A percentile compares a stretch with the other conserved stretches of the same genome.
phyloP scores from a whole-genome alignment of 2,888 invertebrate genomes.

The Xanthorhoe spadicearia region DNA sequence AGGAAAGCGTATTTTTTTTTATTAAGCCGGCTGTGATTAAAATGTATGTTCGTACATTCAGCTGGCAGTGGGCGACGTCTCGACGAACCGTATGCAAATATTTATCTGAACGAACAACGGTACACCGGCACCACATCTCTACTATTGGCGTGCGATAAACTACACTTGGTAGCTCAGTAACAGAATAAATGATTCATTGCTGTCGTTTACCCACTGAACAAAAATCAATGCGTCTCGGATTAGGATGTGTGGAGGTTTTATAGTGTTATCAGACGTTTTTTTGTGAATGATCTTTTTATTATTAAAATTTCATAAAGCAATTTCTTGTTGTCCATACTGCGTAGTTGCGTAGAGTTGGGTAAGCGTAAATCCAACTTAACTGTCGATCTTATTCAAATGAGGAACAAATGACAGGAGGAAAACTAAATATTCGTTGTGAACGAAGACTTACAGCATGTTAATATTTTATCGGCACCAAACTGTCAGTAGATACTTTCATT shows the following conservation, averaged over 20 bases:
- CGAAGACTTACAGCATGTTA: background rate
- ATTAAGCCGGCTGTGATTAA: slow-evolving; percentile 43
- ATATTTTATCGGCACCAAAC: background rate
- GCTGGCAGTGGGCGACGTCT: slow-evolving; percentile 11
- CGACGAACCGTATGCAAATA: slow-evolving; percentile 41
- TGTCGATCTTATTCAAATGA: too few relatives aligned
- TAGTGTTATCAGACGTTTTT: background rate
- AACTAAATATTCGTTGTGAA: too few relatives aligned
- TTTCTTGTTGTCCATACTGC: too few relatives aligned
- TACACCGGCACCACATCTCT: slow-evolving; percentile 19
- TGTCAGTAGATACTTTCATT: slow-evolving; percentile 3
- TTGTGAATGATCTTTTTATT: too few relatives aligned
- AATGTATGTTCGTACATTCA: slow-evolving; percentile 14
- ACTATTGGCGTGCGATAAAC: slow-evolving; percentile 4
- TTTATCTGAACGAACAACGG: slow-evolving; percentile 39
- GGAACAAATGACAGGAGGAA: too few relatives aligned
- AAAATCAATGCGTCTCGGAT: background rate
- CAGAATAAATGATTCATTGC: background rate
- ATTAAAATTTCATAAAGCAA: background rate
- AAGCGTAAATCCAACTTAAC: too few relatives aligned
- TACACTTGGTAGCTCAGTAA: slow-evolving; percentile 6
- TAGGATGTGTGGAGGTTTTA: background rate
- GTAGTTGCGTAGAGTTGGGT: too few relatives aligned
- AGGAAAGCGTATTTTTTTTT: slow-evolving; percentile 33
- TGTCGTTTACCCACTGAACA: background rate